phyloP scores from a whole-genome alignment of 1,140 invertebrate species.

The Coelopa frigida region DNA sequence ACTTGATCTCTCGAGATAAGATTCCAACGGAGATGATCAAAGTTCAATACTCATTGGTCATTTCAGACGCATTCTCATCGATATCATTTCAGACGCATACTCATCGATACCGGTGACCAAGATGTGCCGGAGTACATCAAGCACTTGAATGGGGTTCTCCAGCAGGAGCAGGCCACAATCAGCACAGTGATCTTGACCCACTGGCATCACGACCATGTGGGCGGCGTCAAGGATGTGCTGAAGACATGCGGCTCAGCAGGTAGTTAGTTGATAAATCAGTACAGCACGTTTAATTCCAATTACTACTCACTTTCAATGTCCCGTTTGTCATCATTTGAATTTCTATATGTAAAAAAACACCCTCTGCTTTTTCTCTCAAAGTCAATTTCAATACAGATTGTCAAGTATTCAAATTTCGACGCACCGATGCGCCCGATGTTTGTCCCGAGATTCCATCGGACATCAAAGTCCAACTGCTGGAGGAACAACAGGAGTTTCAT shows the following conservation, averaged over 20 bases:
- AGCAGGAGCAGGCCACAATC: constrained; percentile 65
- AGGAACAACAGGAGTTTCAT: constrained; percentile 69
- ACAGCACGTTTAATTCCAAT: too few relatives aligned
- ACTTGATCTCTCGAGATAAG: too few relatives aligned
- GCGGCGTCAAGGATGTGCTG: constrained; percentile 72
- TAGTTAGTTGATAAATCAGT: too few relatives aligned
- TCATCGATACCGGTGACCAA: constrained; percentile 86
- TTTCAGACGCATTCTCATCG: too few relatives aligned
- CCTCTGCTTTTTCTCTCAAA: too few relatives aligned
- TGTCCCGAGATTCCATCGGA: constrained; percentile 47
- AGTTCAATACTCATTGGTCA: neutral
- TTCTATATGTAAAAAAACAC: too few relatives aligned
- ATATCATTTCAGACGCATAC: constrained; percentile 73
- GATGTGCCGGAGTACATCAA: constrained; percentile 71
- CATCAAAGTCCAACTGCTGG: constrained; percentile 54
- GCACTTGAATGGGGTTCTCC: constrained; percentile 60
- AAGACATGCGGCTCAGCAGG: constrained; percentile 9
- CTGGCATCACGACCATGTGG: constrained; percentile 95
- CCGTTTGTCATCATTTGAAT: too few relatives aligned
- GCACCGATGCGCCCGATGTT: constrained; percentile 47
- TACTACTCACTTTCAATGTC: too few relatives aligned
- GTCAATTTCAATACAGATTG: constrained; percentile 47
- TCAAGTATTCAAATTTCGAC: constrained; percentile 68
- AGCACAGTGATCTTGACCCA: constrained; percentile 87
- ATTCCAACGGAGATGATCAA: neutral